phyloP scores from a whole-genome alignment of 2,797 vertebrate species.

The Smutsia gigantea region DNA sequence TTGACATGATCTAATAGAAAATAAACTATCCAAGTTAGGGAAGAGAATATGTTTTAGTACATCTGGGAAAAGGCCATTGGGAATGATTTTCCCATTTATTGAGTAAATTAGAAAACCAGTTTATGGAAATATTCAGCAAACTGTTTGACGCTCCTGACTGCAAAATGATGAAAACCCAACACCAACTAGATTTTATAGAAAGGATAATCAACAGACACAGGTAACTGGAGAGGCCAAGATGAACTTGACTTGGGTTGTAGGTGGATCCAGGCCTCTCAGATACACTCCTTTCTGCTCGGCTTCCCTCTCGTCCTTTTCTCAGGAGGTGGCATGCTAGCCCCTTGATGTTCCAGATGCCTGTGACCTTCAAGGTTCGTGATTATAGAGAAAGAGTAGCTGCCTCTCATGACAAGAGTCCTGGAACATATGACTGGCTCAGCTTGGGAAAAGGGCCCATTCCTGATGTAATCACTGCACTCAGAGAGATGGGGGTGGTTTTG shows the following conservation, averaged over 20 bases:
- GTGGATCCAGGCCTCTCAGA: background rate
- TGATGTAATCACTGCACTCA: background rate
- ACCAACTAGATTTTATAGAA: background rate
- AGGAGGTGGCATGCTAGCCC: background rate
- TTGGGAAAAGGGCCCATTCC: background rate
- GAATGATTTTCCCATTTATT: background rate
- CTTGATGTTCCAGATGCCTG: background rate
- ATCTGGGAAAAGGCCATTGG: background rate
- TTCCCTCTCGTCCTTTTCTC: background rate
- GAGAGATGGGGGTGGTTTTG: background rate
- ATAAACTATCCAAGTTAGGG: background rate
- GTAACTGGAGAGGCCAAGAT: background rate
- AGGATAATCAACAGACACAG: background rate
- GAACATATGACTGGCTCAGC: background rate
- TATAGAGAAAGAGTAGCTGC: background rate
- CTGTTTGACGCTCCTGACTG: background rate
- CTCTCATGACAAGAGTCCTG: background rate
- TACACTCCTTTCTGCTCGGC: background rate
- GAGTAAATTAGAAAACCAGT: slow-evolving; percentile 18
- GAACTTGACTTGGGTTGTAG: background rate
- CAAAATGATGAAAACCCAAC: background rate
- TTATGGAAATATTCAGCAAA: background rate
- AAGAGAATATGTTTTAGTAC: background rate
- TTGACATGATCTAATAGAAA: background rate
- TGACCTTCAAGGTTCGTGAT: background rate